Conservation (phyloP, 1,140 invertebrate species). For the Vanessa atalanta region DNA sequence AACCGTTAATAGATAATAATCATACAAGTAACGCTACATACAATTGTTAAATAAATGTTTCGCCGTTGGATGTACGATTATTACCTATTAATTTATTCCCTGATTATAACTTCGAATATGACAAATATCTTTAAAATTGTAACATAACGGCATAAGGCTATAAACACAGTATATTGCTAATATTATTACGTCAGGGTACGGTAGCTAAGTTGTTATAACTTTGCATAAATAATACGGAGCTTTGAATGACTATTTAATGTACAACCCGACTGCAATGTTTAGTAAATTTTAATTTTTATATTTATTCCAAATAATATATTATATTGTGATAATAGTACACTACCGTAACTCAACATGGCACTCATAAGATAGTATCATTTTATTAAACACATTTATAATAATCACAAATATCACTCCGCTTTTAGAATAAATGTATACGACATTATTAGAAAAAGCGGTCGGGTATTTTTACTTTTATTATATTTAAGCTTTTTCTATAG, state of each 20-base stretch:
- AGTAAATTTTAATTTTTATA: neutral
- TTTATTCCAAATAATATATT: neutral
- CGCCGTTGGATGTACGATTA: neutral
- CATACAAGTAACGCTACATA: neutral
- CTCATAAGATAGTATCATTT: constrained; percentile 8
- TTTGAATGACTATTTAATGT: constrained; percentile 3
- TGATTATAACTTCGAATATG: neutral
- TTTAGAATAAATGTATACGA: constrained; percentile 4
- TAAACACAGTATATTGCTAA: constrained; percentile 9
- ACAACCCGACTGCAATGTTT: neutral
- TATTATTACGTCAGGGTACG: constrained; percentile 12
- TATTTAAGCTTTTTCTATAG: constrained; percentile 16
- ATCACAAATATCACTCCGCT: constrained; percentile 6
- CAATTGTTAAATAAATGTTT: neutral
- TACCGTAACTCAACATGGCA: constrained; percentile 8
- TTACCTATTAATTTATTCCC: constrained; percentile 5
- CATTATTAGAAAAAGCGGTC: constrained; percentile 1
- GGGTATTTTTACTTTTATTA: constrained; percentile 14
- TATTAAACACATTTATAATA: constrained; percentile 9
- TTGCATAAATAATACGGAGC: constrained; percentile 2
- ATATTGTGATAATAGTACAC: constrained; percentile 10
- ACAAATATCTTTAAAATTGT: constrained; percentile 7
- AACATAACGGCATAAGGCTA: constrained; percentile 8
- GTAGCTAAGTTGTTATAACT: neutral
- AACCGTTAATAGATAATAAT: neutral